Evolutionary conservation across 2,888 invertebrate genomes (phyloP).

Genomic region (Cryptophagus acutangulus): DNA sequence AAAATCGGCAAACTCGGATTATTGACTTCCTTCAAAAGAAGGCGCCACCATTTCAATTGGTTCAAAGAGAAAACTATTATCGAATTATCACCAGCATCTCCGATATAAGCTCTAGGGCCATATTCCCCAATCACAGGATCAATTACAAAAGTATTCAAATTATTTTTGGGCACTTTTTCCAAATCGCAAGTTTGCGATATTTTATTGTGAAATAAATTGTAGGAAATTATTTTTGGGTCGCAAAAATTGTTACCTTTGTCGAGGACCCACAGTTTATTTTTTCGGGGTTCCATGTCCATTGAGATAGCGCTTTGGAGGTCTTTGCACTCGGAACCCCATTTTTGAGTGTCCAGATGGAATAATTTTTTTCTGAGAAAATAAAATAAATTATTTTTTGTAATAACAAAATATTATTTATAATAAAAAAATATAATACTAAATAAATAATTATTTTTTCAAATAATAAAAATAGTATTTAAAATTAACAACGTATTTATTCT

Average conservation of each 20-base stretch:
- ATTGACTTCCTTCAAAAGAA: conserved; percentile 30
- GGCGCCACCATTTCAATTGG: conserved; percentile 39
- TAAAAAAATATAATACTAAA: too few relatives aligned
- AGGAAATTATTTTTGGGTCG: conserved; percentile 45
- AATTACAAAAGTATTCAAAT: conserved; percentile 38
- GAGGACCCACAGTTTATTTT: conserved; percentile 48
- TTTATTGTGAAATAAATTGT: conserved; percentile 41
- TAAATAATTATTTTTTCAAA: too few relatives aligned
- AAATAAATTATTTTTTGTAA: too few relatives aligned
- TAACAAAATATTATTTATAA: too few relatives aligned
- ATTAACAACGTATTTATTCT: too few relatives aligned
- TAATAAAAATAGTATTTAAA: too few relatives aligned
- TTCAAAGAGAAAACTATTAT: conserved; percentile 36
- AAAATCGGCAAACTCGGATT: conserved; percentile 26
- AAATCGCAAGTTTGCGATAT: conserved; percentile 27
- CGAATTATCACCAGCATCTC: conserved; percentile 36
- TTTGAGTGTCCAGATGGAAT: too few relatives aligned
- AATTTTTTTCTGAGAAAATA: too few relatives aligned
- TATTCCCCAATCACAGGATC: conserved; percentile 30
- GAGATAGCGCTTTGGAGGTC: conserved; percentile 44
- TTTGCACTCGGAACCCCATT: conserved; percentile 37
- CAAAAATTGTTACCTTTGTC: conserved; percentile 45
- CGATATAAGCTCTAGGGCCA: conserved; percentile 43
- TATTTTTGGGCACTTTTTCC: conserved; percentile 27
- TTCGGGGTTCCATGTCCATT: conserved; percentile 42